These are phyloP conservation scores for Drosophila greeni DNA, from an alignment of 2,888 invertebrate genomes.

Conservation along the genomic window DNA sequence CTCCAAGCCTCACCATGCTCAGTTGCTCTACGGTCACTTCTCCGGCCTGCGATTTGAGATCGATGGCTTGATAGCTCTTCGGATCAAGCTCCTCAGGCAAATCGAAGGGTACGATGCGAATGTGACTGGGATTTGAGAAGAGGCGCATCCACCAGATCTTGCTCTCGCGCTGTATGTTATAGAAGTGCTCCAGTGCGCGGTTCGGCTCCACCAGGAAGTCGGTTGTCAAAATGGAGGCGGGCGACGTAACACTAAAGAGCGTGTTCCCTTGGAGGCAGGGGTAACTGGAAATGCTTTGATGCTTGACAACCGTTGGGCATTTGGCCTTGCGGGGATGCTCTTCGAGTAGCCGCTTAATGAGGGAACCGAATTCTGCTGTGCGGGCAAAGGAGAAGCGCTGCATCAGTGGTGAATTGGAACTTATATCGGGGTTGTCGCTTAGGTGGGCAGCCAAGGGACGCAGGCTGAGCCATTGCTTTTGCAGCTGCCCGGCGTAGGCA, in stretches of 20 bases:
- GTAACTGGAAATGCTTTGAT: conserved; percentile 22
- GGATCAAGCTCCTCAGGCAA: conserved; percentile 1
- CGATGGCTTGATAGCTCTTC: conserved; percentile 78
- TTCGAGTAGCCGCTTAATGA: conserved; percentile 52
- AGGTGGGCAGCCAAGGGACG: conserved; percentile 51
- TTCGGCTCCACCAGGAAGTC: conserved; percentile 69
- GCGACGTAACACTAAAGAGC: conserved; percentile 30
- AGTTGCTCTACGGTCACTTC: conserved; percentile 83
- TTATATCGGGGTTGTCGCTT: not conserved
- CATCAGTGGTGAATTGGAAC: not conserved
- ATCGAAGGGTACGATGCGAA: conserved; percentile 80
- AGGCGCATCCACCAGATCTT: conserved; percentile 93
- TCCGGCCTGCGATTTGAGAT: conserved; percentile 85
- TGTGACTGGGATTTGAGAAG: conserved; percentile 86
- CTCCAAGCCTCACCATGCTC: conserved; percentile 70
- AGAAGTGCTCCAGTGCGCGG: conserved; percentile 83
- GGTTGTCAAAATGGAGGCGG: conserved; percentile 58
- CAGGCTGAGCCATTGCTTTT: conserved; percentile 58
- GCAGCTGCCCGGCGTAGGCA: conserved; percentile 55
- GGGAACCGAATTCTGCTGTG: conserved; percentile 73
- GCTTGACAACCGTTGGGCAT: conserved; percentile 68
- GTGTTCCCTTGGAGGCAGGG: conserved; percentile 8
- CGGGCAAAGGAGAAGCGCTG: conserved; percentile 54
- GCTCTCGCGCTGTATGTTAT: conserved; percentile 87
- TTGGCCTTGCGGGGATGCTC: conserved; percentile 59